Percentiles rank a stretch among this genome's conserved stretches.
Evolutionary conservation across 2,797 vertebrate species (phyloP).

Genomic region (Pitangus sulphuratus): DNA sequence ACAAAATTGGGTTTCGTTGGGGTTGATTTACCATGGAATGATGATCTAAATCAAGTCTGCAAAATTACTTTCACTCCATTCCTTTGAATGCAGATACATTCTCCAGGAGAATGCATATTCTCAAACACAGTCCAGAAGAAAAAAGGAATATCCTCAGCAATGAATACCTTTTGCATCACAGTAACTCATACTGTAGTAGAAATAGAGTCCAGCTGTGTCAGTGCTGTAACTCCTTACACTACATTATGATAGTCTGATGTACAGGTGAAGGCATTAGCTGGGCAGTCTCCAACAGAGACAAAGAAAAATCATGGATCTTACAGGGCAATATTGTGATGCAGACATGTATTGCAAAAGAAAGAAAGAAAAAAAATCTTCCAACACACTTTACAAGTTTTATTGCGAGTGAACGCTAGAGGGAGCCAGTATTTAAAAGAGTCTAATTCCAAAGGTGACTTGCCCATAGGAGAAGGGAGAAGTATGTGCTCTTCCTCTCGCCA

Average conservation of each 20-base stretch:
- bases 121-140: not conserved
- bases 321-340: not conserved
- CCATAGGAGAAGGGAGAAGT: not conserved
- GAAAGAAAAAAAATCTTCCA: not conserved
- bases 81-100: not conserved
- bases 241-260: not conserved
- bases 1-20: not conserved
- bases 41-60: not conserved
- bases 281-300: not conserved
- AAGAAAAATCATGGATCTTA: not conserved
- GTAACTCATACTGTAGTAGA: not conserved
- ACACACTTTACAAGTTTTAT: not conserved
- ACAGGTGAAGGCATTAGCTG: accelerated
- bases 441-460: not conserved
- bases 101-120: not conserved
- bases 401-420: constrained; percentile 47
- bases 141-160: not conserved
- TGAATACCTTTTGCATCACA: not conserved
- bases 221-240: not conserved
- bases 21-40: not conserved
- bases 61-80: not conserved
- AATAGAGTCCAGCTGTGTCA: not conserved
- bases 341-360: not conserved
- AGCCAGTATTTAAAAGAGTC: constrained; percentile 30
- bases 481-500: not conserved